Base-by-base conservation (phyloP, 2,113 vertebrate species). In the Sorex araneus region DNA sequence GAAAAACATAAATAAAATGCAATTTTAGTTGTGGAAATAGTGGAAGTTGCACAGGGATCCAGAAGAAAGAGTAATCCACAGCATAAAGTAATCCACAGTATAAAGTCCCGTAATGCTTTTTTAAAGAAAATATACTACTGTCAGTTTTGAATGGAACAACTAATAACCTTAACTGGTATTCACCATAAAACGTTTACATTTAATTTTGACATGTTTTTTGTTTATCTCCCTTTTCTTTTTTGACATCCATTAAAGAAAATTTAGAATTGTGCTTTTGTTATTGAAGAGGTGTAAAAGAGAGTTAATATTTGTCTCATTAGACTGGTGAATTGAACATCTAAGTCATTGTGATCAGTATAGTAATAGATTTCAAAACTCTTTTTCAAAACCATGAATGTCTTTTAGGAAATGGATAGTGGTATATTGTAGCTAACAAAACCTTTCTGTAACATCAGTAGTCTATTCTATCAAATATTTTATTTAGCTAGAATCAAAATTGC, bases 141-240 rank as follows among this genome's bases (percentile, higher is more conserved):
- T 83, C 83, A 81, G n/a, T 86, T 85, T 94, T 87, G 19, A 50
- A 23, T 78, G 12, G 77, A 73, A 40, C 16, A 32, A 1, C 67
- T 82, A 54, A 34, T 69, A 82, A n/a, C 92, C 79, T 95, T 70
- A 71, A 45, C 92, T 60, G 25, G 6, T 66, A 71, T 82, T 88
- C 95, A 83, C n/a, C 23, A 7, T 66, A 70, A 27, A 28, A 81
- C 92, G 21, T 93, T 87, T 90, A 40, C 82, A 54, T 63, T 95
- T 19, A 64, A 21, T 84, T 87, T 69, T 43, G 2, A 77, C 28
- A 7, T 73, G 7, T 80, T 82, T 91, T 93, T 25, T 81, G 54
- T 66, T 79, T 89, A n/a, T 86, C 76, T 91, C 12, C 23, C 16
- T 94, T 76, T 13, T 80, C 6, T 89, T 85, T 90, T 93, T 32